Percentiles rank a stretch among this genome's conserved stretches.
Evolutionary conservation across 2,888 invertebrate genomes (phyloP).

Genomic region (Timandra comae): DNA sequence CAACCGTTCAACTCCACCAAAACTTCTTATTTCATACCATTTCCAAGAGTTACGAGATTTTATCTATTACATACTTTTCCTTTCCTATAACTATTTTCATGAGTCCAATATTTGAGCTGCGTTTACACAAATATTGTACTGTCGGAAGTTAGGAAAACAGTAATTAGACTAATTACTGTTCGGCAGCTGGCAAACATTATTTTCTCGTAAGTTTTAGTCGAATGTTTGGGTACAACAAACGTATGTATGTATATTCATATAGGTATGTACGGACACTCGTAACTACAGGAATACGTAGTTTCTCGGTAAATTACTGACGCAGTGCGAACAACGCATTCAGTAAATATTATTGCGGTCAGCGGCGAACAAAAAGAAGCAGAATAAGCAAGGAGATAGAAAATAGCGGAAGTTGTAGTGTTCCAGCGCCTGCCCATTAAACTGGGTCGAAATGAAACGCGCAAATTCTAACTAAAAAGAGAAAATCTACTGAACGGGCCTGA

Average conservation of each 20-base stretch:
- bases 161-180: no score
- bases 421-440: slow-evolving; percentile 51
- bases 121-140: no score
- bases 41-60: slow-evolving; percentile 15
- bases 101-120: no score
- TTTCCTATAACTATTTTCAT: slow-evolving; percentile 1
- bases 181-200: no score
- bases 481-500: slow-evolving; percentile 37
- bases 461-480: slow-evolving; percentile 46
- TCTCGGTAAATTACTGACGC: neutral
- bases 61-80: slow-evolving; percentile 5
- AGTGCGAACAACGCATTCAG: neutral
- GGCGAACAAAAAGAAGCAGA: slow-evolving; percentile 28
- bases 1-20: slow-evolving; percentile 14
- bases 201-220: no score
- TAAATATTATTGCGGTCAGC: slow-evolving; percentile 23
- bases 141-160: no score
- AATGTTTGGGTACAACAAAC: no score
- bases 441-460: slow-evolving; percentile 38
- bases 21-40: slow-evolving; percentile 18
- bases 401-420: slow-evolving; percentile 47
- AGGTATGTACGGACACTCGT: no score
- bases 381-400: slow-evolving; percentile 50
- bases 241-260: no score
- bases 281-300: neutral